phyloP scores from a whole-genome alignment of 2,113 vertebrate genomes.

The Callocephalon fimbriatum region DNA sequence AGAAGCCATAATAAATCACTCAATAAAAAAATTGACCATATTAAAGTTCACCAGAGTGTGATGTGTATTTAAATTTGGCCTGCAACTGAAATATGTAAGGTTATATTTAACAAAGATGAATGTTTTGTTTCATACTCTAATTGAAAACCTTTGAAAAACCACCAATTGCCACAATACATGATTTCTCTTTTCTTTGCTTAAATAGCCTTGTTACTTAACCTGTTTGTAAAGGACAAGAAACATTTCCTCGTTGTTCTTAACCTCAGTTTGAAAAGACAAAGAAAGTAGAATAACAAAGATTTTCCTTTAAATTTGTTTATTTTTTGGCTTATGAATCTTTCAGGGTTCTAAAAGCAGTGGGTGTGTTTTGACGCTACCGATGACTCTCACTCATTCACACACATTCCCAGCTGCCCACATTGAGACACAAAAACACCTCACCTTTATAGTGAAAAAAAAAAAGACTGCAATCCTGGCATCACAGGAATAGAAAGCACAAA shows the following conservation, averaged over 20 bases:
- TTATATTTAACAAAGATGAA: constrained; percentile 8
- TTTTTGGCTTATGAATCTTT: background rate
- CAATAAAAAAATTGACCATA: background rate
- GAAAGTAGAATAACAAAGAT: background rate
- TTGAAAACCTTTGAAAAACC: background rate
- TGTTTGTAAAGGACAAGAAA: background rate
- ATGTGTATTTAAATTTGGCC: background rate
- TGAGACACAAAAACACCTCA: background rate
- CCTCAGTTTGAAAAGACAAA: background rate
- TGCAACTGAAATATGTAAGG: background rate
- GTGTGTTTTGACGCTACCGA: background rate
- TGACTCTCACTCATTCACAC: background rate
- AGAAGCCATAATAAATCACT: background rate
- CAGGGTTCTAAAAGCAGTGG: background rate
- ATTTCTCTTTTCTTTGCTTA: background rate
- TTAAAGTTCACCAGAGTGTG: background rate
- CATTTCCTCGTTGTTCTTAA: background rate
- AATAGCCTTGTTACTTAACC: background rate
- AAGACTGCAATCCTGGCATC: background rate
- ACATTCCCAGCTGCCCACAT: background rate
- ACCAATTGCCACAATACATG: background rate
- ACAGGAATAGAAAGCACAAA: background rate
- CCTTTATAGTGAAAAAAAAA: background rate
- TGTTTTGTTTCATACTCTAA: background rate
- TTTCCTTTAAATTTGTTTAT: background rate